Evolutionary conservation across 2,797 vertebrate genomes (phyloP), one percentile per base, ranked within the genome.

Genomic region (Enteromius fasciolatus): DNA sequence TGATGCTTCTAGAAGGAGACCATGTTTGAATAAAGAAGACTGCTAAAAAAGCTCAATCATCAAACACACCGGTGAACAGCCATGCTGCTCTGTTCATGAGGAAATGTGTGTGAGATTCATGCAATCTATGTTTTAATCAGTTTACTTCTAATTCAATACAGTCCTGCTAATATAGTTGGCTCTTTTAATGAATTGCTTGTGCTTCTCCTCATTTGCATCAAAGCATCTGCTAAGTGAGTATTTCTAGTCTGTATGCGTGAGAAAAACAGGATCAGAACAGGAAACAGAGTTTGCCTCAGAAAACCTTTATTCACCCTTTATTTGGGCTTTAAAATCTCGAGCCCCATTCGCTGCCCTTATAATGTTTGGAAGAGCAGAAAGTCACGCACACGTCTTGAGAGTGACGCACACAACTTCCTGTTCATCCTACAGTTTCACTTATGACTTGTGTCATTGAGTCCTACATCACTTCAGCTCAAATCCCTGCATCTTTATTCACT

Each of bases 191-290:
- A 12, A 73, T 33, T 7, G 46, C 9, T 50, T 72, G 17, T 50
- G 69, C 25, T 50, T 50, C 9, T 73, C 25, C 18, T 52, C 25
- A 73, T 73, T 73, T 33, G 46, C 46, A 33, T 72, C 25, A 72
- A 31, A 31, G 46, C 18, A 48, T 73, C 28, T 31, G 31, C 46
- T 48, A 73, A 50, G 17, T 31, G 46, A 52, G 50, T 33, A 73
- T 73, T 73, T 73, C 25, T 33, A 18, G 44, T 20, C 31, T 2
- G 46, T 50, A 31, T 20, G 14, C 14, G 11, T 25, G 57, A 25
- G 57, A 25, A 59, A 72, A 72, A 72, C 67, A 46, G 67, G 67
- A 70, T 70, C 41, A 7, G 46, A 70, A 70, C 46, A 73, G 46
- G 69, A 72, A 52, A 52, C 12, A n/a, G n/a, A n/a, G 50, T 20